A percentile compares a stretch with the other conserved stretches of the same genome.
phyloP scores from a whole-genome alignment of 2,113 vertebrate genomes.

The Microtus oregoni region DNA sequence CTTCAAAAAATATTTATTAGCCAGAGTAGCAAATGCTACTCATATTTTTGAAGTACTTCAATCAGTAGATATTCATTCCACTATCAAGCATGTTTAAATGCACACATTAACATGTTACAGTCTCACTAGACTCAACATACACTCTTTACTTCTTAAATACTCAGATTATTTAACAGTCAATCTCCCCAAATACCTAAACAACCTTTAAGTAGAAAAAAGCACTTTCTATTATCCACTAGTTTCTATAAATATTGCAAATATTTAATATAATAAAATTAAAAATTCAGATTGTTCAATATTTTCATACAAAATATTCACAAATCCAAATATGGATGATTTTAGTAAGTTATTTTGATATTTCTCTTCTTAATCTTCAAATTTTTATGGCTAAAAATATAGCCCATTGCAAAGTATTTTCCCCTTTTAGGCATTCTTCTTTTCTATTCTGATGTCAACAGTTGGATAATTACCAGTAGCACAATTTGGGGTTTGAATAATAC shows the following conservation, averaged over 20 bases:
- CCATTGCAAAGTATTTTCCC: background rate
- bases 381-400: background rate
- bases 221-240: background rate
- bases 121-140: background rate
- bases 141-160: background rate
- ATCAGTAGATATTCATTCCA: background rate
- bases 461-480: background rate
- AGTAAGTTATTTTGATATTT: background rate
- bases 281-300: background rate
- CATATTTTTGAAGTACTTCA: background rate
- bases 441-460: background rate
- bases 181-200: background rate
- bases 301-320: background rate
- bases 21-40: background rate
- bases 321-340: background rate
- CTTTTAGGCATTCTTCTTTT: background rate
- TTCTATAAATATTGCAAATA: background rate
- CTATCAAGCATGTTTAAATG: constrained; percentile 22
- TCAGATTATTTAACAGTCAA: constrained; percentile 5
- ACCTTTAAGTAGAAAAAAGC: background rate
- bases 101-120: background rate
- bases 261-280: background rate
- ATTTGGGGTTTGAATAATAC: background rate
- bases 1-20: background rate
- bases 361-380: background rate